Percentiles rank a stretch among this genome's conserved stretches.
Evolutionary conservation across 2,797 vertebrate species (phyloP).

Genomic region (Hirundo rustica): DNA sequence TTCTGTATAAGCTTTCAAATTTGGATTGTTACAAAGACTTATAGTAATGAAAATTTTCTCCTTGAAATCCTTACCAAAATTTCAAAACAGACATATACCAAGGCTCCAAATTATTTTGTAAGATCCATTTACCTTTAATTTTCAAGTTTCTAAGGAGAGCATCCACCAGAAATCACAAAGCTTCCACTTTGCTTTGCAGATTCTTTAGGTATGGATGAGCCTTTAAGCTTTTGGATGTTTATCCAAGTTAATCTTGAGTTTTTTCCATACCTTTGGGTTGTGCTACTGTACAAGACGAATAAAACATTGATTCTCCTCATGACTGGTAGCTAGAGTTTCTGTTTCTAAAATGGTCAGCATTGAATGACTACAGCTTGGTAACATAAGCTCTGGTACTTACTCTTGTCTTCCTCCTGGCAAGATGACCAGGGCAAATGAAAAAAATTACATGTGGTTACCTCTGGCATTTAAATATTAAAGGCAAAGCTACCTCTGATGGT

Average conservation of each 20-base stretch:
- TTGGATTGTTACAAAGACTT: background rate
- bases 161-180: background rate
- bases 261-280: background rate
- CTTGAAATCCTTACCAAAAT: background rate
- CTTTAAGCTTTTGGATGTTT: background rate
- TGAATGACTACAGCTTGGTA: background rate
- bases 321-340: background rate
- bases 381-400: fast-evolving
- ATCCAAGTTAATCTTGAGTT: background rate
- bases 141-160: background rate
- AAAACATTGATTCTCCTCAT: background rate
- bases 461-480: background rate
- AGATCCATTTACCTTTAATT: background rate
- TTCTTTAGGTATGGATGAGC: background rate
- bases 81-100: background rate
- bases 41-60: background rate
- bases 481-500: background rate
- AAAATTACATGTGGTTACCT: background rate
- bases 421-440: background rate
- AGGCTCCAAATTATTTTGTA: background rate
- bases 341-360: background rate
- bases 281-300: background rate
- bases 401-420: background rate
- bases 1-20: background rate
- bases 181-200: background rate